phyloP scores from a whole-genome alignment of 37 sponge, comb jelly and placozoan genomes.

The Hexactinellida sp. region DNA sequence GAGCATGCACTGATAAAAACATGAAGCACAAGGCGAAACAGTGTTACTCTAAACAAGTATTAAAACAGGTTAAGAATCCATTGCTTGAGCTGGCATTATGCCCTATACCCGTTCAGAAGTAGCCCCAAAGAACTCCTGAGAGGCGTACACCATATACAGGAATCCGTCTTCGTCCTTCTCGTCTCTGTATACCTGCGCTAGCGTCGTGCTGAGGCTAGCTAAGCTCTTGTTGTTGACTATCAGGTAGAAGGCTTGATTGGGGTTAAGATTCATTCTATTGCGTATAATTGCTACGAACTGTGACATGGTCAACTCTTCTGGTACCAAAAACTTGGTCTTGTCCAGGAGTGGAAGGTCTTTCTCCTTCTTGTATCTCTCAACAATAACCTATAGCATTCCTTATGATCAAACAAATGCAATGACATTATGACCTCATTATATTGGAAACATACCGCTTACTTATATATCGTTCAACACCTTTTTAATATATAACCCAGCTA shows the following conservation, averaged over 20 bases:
- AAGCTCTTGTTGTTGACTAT: conserved; percentile 94
- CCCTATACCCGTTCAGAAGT: not conserved
- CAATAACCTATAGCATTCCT: conserved; percentile 57
- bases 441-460: too few relatives aligned
- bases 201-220: conserved; percentile 77
- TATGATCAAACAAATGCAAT: not conserved
- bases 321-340: conserved; percentile 82
- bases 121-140: conserved; percentile 94
- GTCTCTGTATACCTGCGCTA: conserved; percentile 77
- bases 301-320: conserved; percentile 73
- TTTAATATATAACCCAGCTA: too few relatives aligned
- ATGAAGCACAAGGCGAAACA: conserved; percentile 9
- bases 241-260: conserved; percentile 88
- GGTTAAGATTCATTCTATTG: conserved; percentile 81
- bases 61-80: conserved; percentile 18
- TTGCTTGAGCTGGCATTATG: not conserved
- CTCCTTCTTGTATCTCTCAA: conserved; percentile 85
- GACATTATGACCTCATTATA: not conserved
- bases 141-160: conserved; percentile 99
- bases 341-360: conserved; percentile 81
- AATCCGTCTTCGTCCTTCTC: conserved; percentile 97
- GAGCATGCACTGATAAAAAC: conserved; percentile 5
- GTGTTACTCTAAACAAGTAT: conserved; percentile 9
- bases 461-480: too few relatives aligned
- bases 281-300: conserved; percentile 81